A percentile compares a stretch with the other conserved stretches of the same genome.
Conservation (phyloP, 1,140 invertebrate species). For the Brachionus angularis region DNA sequence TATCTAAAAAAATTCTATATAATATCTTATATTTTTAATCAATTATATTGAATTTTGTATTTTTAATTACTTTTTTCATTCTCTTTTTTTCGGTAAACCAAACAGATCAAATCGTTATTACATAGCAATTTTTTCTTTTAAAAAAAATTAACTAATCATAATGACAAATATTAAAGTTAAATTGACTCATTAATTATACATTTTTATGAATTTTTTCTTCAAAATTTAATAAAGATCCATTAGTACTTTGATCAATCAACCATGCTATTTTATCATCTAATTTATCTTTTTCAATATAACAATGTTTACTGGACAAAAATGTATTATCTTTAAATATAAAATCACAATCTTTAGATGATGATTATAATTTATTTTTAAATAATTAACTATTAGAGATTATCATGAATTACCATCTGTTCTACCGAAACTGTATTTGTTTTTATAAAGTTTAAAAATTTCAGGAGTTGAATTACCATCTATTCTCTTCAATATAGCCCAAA, state of each 20-base stretch:
- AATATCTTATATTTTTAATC: not conserved
- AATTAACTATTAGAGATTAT: not conserved
- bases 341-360: constrained; percentile 50
- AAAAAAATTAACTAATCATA: constrained; percentile 44
- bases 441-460: not conserved
- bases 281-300: constrained; percentile 49
- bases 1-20: constrained; percentile 48
- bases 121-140: constrained; percentile 49
- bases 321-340: constrained; percentile 49
- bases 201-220: constrained; percentile 47
- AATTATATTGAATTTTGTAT: not conserved
- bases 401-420: constrained; percentile 26
- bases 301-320: constrained; percentile 52
- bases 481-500: constrained; percentile 9
- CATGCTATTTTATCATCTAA: constrained; percentile 43
- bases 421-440: constrained; percentile 21
- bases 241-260: constrained; percentile 49
- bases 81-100: constrained; percentile 53
- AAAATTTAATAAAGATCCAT: constrained; percentile 53
- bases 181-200: not conserved
- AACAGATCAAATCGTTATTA: constrained; percentile 55
- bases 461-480: not conserved
- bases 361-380: not conserved
- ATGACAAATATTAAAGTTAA: constrained; percentile 8
- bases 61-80: constrained; percentile 50